Evolutionary conservation across 2,113 vertebrate species (phyloP).

Genomic region (Pomatostomus ruficeps): DNA sequence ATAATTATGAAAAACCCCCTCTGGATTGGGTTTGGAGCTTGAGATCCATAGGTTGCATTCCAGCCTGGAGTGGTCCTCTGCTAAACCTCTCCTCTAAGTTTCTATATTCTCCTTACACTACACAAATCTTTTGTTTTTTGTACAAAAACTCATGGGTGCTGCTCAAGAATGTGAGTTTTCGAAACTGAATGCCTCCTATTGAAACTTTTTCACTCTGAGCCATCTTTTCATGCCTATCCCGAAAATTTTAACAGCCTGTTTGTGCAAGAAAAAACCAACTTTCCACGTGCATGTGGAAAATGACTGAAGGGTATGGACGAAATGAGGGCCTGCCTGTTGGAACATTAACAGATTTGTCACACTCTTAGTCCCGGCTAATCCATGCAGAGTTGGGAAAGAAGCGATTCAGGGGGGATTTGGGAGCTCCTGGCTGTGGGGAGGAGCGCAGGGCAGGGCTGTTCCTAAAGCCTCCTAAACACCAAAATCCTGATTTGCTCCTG

Average conservation of each 20-base stretch:
- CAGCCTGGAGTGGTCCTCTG: not conserved
- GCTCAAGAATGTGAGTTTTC: not conserved
- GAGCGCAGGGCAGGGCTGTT: not conserved
- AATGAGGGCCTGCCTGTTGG: constrained; percentile 47
- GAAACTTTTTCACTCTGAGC: not conserved
- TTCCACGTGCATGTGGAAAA: constrained; percentile 48
- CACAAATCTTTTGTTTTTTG: not conserved
- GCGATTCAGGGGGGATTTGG: not conserved
- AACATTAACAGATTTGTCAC: constrained; percentile 61
- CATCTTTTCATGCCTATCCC: not conserved
- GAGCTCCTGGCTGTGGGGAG: not conserved
- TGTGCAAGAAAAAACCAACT: not conserved
- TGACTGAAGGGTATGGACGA: constrained; percentile 41
- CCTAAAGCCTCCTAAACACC: not conserved
- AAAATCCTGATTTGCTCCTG: not conserved
- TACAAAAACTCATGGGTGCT: not conserved
- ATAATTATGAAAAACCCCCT: not conserved
- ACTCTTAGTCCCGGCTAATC: constrained; percentile 14
- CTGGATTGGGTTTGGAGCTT: not conserved
- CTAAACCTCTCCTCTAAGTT: not conserved
- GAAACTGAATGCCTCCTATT: not conserved
- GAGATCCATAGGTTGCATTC: not conserved
- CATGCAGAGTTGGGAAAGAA: constrained; percentile 2
- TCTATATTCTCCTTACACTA: not conserved
- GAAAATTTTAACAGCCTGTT: constrained; percentile 21